A percentile compares a stretch with the other conserved stretches of the same genome.
Conservation (phyloP, 2,113 vertebrate genomes). For the Sinocyclocheilus anophthalmus region DNA sequence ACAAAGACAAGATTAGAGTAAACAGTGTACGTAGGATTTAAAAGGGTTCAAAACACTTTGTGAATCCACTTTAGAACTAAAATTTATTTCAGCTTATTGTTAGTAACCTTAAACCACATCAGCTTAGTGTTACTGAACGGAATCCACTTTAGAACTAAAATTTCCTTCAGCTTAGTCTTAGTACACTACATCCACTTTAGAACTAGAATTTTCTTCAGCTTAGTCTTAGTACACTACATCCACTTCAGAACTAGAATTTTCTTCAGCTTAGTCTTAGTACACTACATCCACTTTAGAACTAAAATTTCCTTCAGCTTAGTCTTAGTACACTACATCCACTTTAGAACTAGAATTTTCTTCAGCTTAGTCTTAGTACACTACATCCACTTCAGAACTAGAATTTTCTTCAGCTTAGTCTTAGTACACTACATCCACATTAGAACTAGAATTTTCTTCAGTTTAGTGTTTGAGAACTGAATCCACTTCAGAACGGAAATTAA, state of each 20-base stretch:
- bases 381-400: too few species aligned
- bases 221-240: background rate
- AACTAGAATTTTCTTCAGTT: background rate
- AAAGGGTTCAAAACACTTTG: background rate
- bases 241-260: too few species aligned
- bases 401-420: background rate
- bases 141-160: too few species aligned
- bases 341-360: background rate
- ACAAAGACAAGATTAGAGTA: background rate
- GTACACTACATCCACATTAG: background rate
- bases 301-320: too few species aligned
- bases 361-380: background rate
- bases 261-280: too few species aligned
- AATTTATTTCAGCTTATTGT: background rate
- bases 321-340: background rate
- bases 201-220: background rate
- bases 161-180: background rate
- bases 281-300: too few species aligned
- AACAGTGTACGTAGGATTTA: background rate
- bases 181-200: background rate
- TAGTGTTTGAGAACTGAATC: too few species aligned
- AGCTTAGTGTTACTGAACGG: too few species aligned
- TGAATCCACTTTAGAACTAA: background rate
- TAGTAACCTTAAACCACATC: background rate
- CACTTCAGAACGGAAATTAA: too few species aligned